Evolutionary conservation across 2,113 vertebrate species (phyloP).

Genomic region (Ceuthmochares aereus): DNA sequence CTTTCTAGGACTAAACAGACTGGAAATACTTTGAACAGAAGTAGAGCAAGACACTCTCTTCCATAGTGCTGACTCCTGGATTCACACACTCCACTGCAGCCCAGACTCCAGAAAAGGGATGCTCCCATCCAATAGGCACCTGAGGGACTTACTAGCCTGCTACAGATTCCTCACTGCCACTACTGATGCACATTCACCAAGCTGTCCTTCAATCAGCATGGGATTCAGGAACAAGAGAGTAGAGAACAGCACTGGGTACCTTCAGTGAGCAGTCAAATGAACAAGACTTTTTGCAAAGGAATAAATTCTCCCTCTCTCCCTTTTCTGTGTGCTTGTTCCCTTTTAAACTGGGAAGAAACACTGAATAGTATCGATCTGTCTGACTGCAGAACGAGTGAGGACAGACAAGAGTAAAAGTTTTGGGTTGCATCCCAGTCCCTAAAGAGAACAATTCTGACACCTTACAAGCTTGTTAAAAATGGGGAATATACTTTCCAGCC

Average conservation of each 20-base stretch:
- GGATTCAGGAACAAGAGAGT: not conserved
- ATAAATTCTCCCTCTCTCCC: not conserved
- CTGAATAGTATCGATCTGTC: not conserved
- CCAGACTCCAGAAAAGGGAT: not conserved
- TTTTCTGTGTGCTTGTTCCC: not conserved
- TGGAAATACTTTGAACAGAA: not conserved
- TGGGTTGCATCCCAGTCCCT: not conserved
- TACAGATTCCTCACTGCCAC: not conserved
- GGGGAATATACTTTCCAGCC: not conserved
- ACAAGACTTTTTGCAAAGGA: not conserved
- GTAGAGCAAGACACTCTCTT: not conserved
- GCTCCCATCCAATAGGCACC: not conserved
- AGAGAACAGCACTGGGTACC: not conserved
- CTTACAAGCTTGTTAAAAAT: not conserved
- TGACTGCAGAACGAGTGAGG: not conserved
- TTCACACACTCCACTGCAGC: not conserved
- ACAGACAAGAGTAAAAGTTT: not conserved
- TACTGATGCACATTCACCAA: not conserved
- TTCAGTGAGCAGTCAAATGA: not conserved
- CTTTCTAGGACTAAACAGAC: not conserved
- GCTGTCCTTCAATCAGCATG: not conserved
- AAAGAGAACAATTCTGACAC: not conserved
- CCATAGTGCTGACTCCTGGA: not conserved
- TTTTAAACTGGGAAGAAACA: not conserved
- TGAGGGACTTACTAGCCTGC: not conserved